phyloP scores from a whole-genome alignment of 2,888 invertebrate genomes.

The Pycnomerus fuliginosus region DNA sequence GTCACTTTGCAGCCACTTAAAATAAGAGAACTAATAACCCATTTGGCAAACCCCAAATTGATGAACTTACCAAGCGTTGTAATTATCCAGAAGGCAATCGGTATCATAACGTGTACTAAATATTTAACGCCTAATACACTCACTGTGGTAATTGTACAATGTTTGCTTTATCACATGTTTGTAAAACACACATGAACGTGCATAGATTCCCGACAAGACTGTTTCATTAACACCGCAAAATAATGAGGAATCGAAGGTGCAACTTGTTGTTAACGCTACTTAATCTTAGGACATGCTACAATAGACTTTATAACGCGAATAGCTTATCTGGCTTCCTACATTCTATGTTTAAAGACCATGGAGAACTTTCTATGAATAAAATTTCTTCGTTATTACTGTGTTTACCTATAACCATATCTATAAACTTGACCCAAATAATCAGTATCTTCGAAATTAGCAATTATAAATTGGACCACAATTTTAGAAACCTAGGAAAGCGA shows the following conservation, averaged over 20 bases:
- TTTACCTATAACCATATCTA: too few species aligned
- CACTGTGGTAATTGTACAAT: constrained; percentile 11
- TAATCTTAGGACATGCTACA: constrained; percentile 25
- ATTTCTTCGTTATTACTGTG: too few species aligned
- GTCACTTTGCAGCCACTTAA: too few species aligned
- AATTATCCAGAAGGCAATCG: constrained; percentile 16
- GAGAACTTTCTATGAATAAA: constrained; percentile 27
- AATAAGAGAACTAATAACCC: too few species aligned
- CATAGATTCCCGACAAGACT: constrained; percentile 14
- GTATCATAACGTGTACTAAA: constrained; percentile 15
- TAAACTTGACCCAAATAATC: constrained; percentile 18
- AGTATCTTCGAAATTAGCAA: constrained; percentile 2
- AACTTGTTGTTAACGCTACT: constrained; percentile 6
- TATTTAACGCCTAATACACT: constrained; percentile 14
- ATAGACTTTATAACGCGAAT: constrained; percentile 27
- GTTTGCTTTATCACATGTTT: constrained; percentile 25
- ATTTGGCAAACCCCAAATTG: too few species aligned
- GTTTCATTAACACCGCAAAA: constrained; percentile 9
- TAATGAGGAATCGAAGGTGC: constrained; percentile 9
- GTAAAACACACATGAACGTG: constrained; percentile 17
- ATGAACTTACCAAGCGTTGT: constrained; percentile 14
- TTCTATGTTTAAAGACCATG: constrained; percentile 20
- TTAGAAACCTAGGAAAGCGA: too few species aligned
- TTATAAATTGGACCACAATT: background rate
- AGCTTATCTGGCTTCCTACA: constrained; percentile 27